Evolutionary conservation across 1,140 invertebrate genomes (phyloP).

Genomic region (Parasteatoda tepidariorum): DNA sequence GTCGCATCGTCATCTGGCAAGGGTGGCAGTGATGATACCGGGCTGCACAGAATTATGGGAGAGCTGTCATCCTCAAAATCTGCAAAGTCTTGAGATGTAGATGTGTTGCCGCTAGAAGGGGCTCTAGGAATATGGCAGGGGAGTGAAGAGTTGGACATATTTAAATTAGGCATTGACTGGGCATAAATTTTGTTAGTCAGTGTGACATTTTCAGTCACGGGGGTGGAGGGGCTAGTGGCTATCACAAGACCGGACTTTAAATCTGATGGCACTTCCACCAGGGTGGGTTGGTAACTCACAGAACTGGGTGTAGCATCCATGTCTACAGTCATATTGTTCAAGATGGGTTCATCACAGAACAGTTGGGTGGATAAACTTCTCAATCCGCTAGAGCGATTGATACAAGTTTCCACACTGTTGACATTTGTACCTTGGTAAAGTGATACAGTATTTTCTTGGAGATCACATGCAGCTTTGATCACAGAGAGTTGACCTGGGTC

Average conservation of each 20-base stretch:
- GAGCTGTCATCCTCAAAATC: slow-evolving; percentile 62
- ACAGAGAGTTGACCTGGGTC: slow-evolving; percentile 47
- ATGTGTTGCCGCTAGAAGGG: slow-evolving; percentile 62
- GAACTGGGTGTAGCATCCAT: slow-evolving; percentile 45
- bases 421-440: neutral
- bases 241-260: slow-evolving; percentile 61
- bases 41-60: slow-evolving; percentile 49
- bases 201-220: slow-evolving; percentile 28
- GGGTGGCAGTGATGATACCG: slow-evolving; percentile 25
- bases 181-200: slow-evolving; percentile 49
- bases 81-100: slow-evolving; percentile 63
- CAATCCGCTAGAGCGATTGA: neutral
- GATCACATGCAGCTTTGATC: slow-evolving; percentile 50
- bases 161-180: slow-evolving; percentile 63
- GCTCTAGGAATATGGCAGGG: slow-evolving; percentile 6
- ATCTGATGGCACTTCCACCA: slow-evolving; percentile 59
- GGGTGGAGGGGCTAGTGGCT: slow-evolving; percentile 57
- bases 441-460: slow-evolving; percentile 12
- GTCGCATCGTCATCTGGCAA: slow-evolving; percentile 33
- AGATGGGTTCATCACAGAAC: slow-evolving; percentile 10
- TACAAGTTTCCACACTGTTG: neutral
- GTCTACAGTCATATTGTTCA: slow-evolving; percentile 24
- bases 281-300: slow-evolving; percentile 54
- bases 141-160: slow-evolving; percentile 11
- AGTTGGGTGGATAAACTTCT: slow-evolving; percentile 17